Evolutionary conservation across 2,797 vertebrate genomes (phyloP), one percentile per base, ranked within the genome.

Genomic region (Sebastes steindachneri): DNA sequence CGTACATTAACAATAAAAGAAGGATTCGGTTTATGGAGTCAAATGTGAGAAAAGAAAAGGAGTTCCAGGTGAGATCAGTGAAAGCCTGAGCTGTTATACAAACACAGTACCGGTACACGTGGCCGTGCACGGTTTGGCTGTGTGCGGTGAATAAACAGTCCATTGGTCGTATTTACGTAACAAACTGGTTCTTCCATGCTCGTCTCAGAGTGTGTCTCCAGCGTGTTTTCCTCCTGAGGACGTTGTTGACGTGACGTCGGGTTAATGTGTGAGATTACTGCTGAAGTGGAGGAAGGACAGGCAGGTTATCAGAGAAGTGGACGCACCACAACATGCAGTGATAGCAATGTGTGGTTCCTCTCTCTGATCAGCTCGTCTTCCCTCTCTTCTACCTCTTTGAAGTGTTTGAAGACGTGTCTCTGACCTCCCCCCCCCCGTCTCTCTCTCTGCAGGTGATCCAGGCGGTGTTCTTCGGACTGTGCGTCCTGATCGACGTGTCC

Each of bases 391-490:
- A 33, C 59, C 19, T 64, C 28, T 26, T 17, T 62, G 53, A 53
- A 51, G 51, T 31, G 28, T 53, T 51, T 53, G 53, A 54, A 37
- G 51, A 26, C 9, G 59, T 31, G 25, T 12, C 4, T 1, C 67
- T 70, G 68, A 5, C 12, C 73, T 31, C n/a, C 31, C 31, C 31
- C 29, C 23, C 1, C 55, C 9, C 9, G 31, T 33, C 9, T 10
- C 15, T 28, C 3, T 84, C 15, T 81, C 35, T 80, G 21, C 92
- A 99, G 98, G 98, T 99, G 83, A 98, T 99, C 94, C 98, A 99
- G 94, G 96, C 98, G 0, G 96, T 98, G 82, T 99, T 99, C 81
- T 99, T 99, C 1, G 98, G 97, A 1, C 95, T 99, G 91, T 99
- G 98, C 0, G 98, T 99, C 73, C 95, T 99, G 86, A 99, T 97